Evolutionary conservation across 2,888 invertebrate species (phyloP).

Genomic region (Iselma pallidipennis): DNA sequence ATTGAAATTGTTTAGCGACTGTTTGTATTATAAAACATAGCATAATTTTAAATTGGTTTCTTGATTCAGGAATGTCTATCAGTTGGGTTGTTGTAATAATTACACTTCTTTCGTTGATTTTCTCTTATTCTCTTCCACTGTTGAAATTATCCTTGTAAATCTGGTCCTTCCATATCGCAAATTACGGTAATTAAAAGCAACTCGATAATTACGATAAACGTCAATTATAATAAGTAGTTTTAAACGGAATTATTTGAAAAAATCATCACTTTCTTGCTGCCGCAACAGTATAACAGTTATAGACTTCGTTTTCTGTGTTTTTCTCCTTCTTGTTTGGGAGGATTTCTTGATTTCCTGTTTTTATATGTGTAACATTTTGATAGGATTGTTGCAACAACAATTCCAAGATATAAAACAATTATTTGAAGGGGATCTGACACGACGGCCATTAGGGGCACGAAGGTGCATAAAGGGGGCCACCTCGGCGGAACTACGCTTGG

Average conservation of each 20-base stretch:
- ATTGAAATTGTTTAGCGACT: not conserved
- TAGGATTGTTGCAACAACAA: not conserved
- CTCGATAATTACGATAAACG: slow-evolving; percentile 1
- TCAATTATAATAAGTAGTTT: not conserved
- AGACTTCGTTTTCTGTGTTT: too few relatives aligned
- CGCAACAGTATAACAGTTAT: too few relatives aligned
- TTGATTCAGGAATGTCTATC: not conserved
- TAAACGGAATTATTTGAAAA: not conserved
- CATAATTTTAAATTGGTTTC: not conserved
- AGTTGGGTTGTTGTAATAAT: not conserved
- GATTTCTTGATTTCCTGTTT: not conserved
- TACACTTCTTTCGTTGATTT: not conserved
- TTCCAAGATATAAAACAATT: slow-evolving; percentile 20
- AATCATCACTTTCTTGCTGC: not conserved
- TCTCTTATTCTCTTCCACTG: not conserved
- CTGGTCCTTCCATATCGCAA: not conserved
- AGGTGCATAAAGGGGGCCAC: slow-evolving; percentile 42
- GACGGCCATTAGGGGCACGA: slow-evolving; percentile 33
- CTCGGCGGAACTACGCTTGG: slow-evolving; percentile 44
- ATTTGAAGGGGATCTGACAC: slow-evolving; percentile 17
- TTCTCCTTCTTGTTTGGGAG: too few relatives aligned
- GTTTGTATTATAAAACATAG: too few relatives aligned
- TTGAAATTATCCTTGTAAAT: slow-evolving; percentile 1
- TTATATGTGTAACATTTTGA: not conserved
- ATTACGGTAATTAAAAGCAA: not conserved